Evolutionary conservation across 2,797 vertebrate species (phyloP).

Genomic region (Delichon dasypus): DNA sequence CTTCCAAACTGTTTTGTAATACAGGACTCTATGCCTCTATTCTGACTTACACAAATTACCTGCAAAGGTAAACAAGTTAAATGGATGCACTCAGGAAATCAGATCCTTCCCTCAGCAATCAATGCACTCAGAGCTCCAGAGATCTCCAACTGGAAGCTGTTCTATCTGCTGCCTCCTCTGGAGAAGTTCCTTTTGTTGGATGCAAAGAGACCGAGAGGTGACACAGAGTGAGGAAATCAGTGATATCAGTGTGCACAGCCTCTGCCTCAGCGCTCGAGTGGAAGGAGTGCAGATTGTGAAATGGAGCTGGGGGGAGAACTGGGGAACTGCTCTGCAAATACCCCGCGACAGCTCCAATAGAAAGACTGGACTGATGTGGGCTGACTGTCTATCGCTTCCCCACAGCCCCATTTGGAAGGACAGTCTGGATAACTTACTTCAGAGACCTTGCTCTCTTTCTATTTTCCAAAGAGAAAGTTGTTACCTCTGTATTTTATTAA

Average conservation of each 20-base stretch:
- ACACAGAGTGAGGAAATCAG: background rate
- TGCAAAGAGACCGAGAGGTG: background rate
- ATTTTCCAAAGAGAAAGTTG: background rate
- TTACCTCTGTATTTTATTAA: background rate
- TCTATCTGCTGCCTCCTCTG: background rate
- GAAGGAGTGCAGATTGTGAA: background rate
- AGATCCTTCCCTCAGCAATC: background rate
- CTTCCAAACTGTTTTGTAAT: background rate
- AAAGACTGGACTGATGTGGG: rapidly evolving
- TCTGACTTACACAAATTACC: background rate
- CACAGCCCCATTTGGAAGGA: background rate
- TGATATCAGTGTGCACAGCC: background rate
- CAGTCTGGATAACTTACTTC: background rate
- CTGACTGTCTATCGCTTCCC: background rate
- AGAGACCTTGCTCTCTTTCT: background rate
- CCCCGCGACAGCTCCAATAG: background rate
- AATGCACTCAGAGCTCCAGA: background rate
- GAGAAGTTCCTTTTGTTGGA: background rate
- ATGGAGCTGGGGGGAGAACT: rapidly evolving
- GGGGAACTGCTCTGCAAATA: background rate
- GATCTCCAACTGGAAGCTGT: background rate
- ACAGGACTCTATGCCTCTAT: background rate
- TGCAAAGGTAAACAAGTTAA: background rate
- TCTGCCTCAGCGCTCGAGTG: rapidly evolving
- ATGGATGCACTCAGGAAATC: background rate